Conservation (phyloP, 2,888 invertebrate genomes). For the Agrilus biguttatus region DNA sequence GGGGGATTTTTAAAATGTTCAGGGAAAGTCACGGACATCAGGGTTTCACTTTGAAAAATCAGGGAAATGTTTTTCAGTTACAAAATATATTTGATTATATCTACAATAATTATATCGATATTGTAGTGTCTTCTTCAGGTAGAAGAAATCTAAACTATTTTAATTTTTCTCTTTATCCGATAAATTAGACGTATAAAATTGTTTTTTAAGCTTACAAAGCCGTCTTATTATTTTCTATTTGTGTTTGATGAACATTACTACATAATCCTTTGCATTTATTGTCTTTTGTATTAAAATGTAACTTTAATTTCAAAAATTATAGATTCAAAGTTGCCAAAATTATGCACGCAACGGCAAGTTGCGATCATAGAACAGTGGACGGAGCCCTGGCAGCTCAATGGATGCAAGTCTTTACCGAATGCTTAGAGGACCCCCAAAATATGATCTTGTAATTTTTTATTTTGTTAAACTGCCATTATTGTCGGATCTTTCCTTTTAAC, state of each 20-base stretch:
- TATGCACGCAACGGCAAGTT: conserved; percentile 85
- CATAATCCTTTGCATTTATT: conserved; percentile 1
- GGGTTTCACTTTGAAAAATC: no score
- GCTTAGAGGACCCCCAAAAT: conserved; percentile 81
- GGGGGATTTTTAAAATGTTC: no score
- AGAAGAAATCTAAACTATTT: no score
- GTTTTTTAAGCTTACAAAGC: not conserved
- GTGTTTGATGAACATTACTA: not conserved
- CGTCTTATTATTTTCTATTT: not conserved
- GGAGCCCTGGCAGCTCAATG: conserved; percentile 96
- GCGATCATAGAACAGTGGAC: conserved; percentile 95
- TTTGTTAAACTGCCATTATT: no score
- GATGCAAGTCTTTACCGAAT: conserved; percentile 78
- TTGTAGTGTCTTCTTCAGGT: no score
- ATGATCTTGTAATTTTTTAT: conserved; percentile 66
- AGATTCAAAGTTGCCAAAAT: conserved; percentile 62
- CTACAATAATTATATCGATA: no score
- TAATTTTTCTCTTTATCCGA: no score
- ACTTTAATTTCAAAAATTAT: conserved; percentile 14
- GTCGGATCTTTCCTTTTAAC: no score
- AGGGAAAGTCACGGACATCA: no score
- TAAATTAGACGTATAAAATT: not conserved
- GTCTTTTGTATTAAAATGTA: not conserved
- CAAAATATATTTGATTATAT: no score
- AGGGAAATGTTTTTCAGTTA: no score